phyloP scores from a whole-genome alignment of 2,113 vertebrate species.

The Rhinoderma darwinii region DNA sequence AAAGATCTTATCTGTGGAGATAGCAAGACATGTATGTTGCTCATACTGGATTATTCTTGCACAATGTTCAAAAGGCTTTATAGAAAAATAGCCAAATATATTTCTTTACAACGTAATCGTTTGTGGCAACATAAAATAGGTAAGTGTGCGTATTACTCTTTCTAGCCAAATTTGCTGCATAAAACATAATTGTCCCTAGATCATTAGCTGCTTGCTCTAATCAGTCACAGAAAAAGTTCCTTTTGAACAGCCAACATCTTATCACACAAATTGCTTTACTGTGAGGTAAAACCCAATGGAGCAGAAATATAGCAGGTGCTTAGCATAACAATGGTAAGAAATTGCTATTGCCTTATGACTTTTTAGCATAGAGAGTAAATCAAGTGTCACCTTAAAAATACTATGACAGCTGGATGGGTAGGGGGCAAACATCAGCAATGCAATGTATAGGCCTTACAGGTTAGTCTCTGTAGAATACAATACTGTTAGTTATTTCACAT shows the following conservation, averaged over 20 bases:
- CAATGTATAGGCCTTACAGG: neutral
- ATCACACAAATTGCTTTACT: constrained; percentile 22
- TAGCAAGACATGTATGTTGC: neutral
- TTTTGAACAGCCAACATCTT: constrained; percentile 9
- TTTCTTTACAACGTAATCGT: neutral
- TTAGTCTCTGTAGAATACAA: neutral
- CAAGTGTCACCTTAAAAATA: constrained; percentile 37
- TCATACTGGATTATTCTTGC: neutral
- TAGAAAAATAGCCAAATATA: neutral
- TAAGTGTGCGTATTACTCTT: neutral
- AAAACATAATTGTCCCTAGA: neutral
- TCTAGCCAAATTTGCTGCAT: neutral
- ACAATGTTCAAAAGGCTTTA: neutral
- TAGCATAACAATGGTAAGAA: neutral
- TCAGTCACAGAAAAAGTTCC: constrained; percentile 1
- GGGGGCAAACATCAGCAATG: neutral
- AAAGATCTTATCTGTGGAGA: neutral
- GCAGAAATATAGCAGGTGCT: constrained; percentile 24
- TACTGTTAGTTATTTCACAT: neutral
- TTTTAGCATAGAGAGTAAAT: constrained; percentile 28
- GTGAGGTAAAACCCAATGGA: constrained; percentile 2
- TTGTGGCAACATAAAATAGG: neutral
- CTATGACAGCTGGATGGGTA: constrained; percentile 11
- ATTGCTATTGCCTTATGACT: constrained; percentile 12
- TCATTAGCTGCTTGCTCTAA: constrained; percentile 3